These are phyloP conservation scores for Carapus acus DNA, from an alignment of 2,797 vertebrate genomes.

Conservation along the genomic window DNA sequence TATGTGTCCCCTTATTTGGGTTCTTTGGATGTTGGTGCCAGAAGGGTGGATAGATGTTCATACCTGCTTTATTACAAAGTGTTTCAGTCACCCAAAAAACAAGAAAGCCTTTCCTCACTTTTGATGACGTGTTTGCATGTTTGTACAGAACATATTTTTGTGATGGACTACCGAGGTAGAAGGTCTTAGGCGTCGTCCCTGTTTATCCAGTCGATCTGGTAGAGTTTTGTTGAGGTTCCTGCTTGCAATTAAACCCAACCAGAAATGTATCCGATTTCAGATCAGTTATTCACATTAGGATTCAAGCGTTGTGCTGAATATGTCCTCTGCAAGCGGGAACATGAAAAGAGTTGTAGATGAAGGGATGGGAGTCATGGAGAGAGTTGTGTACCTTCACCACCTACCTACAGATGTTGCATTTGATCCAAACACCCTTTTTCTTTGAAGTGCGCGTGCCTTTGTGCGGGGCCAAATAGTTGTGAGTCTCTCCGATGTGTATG, in stretches of 20 bases:
- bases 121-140: background rate
- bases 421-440: slow-evolving; percentile 56
- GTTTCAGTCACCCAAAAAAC: too few relatives aligned
- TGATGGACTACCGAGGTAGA: slow-evolving; percentile 36
- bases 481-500: too few relatives aligned
- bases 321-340: slow-evolving; percentile 58
- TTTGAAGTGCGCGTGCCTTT: slow-evolving; percentile 71
- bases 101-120: slow-evolving; percentile 11
- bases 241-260: slow-evolving; percentile 55
- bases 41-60: too few relatives aligned
- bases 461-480: slow-evolving; percentile 58
- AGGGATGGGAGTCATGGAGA: slow-evolving; percentile 52
- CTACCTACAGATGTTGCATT: slow-evolving; percentile 58
- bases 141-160: too few relatives aligned
- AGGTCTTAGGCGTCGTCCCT: slow-evolving; percentile 30
- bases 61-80: too few relatives aligned
- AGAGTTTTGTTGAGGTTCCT: slow-evolving; percentile 48
- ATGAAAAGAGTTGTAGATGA: slow-evolving; percentile 69
- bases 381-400: slow-evolving; percentile 60
- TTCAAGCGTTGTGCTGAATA: slow-evolving; percentile 60
- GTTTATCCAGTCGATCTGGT: too few relatives aligned
- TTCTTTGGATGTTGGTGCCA: too few relatives aligned
- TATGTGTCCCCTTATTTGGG: too few relatives aligned
- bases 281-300: slow-evolving; percentile 66
- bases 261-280: slow-evolving; percentile 58